Evolutionary conservation across 2,888 invertebrate species (phyloP).

Genomic region (Caenorhabditis macrosperma): DNA sequence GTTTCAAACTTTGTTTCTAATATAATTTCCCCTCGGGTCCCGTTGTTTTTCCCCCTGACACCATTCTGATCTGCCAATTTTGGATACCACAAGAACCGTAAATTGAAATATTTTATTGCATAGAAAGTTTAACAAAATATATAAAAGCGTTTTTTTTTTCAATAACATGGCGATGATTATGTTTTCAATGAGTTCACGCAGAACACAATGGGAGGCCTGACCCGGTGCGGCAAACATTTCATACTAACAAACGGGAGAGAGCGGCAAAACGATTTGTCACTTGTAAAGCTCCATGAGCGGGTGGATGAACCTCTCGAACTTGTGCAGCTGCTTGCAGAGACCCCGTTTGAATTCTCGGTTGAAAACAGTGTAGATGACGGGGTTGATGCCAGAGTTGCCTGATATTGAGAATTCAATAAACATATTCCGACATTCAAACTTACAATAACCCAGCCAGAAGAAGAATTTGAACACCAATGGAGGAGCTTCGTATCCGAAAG

Average conservation of each 20-base stretch:
- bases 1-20: neutral
- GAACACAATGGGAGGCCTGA: slow-evolving; percentile 6
- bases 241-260: neutral
- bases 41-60: slow-evolving; percentile 20
- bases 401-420: neutral
- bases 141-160: neutral
- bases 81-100: neutral
- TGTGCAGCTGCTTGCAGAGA: slow-evolving; percentile 76
- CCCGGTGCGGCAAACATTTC: slow-evolving; percentile 5
- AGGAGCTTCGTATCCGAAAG: slow-evolving; percentile 80
- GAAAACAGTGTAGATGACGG: slow-evolving; percentile 79
- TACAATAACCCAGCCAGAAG: slow-evolving; percentile 96
- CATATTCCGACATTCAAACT: slow-evolving; percentile 80
- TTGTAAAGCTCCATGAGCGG: slow-evolving; percentile 60
- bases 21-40: neutral
- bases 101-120: slow-evolving; percentile 18
- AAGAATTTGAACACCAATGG: slow-evolving; percentile 79
- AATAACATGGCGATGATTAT: slow-evolving; percentile 20
- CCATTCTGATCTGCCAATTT: slow-evolving; percentile 4
- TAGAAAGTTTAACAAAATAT: slow-evolving; percentile 16
- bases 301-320: slow-evolving; percentile 64
- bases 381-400: slow-evolving; percentile 79
- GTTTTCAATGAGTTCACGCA: slow-evolving; percentile 22
- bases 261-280: slow-evolving; percentile 4
- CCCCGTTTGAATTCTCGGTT: slow-evolving; percentile 80